These are phyloP conservation scores for Entomobrya multifasciata DNA, from an alignment of 2,888 invertebrate genomes.

Conservation along the genomic window DNA sequence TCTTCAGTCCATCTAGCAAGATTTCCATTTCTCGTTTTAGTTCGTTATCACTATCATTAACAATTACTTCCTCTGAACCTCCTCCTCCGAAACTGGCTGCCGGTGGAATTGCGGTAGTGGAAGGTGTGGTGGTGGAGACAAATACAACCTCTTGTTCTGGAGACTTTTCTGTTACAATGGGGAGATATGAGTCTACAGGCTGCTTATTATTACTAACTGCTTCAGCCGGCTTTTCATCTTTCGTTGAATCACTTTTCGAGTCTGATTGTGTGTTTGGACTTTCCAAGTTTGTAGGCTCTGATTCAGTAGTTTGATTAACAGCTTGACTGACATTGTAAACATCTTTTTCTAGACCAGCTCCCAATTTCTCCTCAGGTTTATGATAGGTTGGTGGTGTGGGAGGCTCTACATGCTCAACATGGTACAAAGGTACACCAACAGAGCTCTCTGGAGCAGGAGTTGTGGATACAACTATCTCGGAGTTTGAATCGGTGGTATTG, in stretches of 20 bases:
- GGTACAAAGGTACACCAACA: constrained; percentile 78
- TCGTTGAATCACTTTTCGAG: background rate
- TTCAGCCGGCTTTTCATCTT: constrained; percentile 42
- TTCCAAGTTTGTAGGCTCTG: constrained; percentile 21
- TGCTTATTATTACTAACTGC: no score
- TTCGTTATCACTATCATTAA: constrained; percentile 67
- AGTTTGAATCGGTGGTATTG: background rate
- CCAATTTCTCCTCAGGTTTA: constrained; percentile 76
- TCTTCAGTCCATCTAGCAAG: constrained; percentile 74
- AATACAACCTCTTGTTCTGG: background rate
- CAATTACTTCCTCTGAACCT: constrained; percentile 53
- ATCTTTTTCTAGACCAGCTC: constrained; percentile 41
- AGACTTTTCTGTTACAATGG: constrained; percentile 43
- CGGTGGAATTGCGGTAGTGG: constrained; percentile 52
- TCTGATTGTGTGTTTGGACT: background rate
- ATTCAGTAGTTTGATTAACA: background rate
- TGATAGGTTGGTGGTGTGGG: constrained; percentile 79
- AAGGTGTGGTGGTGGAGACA: constrained; percentile 47
- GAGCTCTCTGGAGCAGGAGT: constrained; percentile 72
- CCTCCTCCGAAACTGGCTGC: constrained; percentile 40
- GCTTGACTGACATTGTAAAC: constrained; percentile 45
- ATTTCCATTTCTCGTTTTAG: constrained; percentile 76
- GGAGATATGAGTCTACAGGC: constrained; percentile 31
- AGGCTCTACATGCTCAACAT: constrained; percentile 79
- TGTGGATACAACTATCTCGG: background rate